phyloP scores from a whole-genome alignment of 2,113 vertebrate genomes.

The Chionis minor region DNA sequence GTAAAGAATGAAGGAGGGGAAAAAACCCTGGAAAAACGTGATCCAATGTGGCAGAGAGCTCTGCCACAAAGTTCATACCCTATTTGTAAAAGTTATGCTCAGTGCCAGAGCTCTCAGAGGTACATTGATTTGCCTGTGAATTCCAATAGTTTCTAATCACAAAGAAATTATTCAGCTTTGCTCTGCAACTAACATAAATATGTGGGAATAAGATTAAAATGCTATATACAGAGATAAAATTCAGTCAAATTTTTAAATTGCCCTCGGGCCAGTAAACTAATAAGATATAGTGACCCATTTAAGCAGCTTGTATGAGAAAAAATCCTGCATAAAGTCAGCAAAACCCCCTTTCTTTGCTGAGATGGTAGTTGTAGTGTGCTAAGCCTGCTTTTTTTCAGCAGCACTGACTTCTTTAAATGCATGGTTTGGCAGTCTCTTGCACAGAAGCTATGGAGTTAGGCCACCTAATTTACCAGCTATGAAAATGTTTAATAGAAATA shows the following conservation, averaged over 20 bases:
- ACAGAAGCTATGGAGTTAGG: not conserved
- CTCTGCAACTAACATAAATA: conserved; percentile 49
- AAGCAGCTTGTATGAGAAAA: conserved; percentile 41
- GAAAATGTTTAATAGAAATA: not conserved
- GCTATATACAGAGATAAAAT: conserved; percentile 57
- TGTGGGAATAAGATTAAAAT: conserved; percentile 47
- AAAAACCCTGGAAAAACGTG: conserved; percentile 5
- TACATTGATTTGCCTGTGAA: conserved; percentile 37
- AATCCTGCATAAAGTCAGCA: conserved; percentile 32
- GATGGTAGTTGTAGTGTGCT: not conserved
- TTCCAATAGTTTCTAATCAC: conserved; percentile 55
- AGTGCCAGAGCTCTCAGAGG: conserved; percentile 2
- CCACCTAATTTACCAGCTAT: not conserved
- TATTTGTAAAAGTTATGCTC: conserved; percentile 1
- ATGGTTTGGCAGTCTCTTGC: not conserved
- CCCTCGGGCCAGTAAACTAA: conserved; percentile 52
- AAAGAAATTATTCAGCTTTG: conserved; percentile 53
- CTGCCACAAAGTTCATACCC: not conserved
- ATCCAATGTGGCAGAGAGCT: not conserved
- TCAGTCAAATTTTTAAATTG: conserved; percentile 61
- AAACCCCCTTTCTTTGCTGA: conserved; percentile 13
- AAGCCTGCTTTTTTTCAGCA: conserved; percentile 29
- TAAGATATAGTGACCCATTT: conserved; percentile 67
- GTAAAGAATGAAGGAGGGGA: conserved; percentile 42
- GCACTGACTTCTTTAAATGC: not conserved